Evolutionary conservation across 2,113 vertebrate species (phyloP), one percentile per base, ranked within the genome.

Genomic region (Marmota monax): DNA sequence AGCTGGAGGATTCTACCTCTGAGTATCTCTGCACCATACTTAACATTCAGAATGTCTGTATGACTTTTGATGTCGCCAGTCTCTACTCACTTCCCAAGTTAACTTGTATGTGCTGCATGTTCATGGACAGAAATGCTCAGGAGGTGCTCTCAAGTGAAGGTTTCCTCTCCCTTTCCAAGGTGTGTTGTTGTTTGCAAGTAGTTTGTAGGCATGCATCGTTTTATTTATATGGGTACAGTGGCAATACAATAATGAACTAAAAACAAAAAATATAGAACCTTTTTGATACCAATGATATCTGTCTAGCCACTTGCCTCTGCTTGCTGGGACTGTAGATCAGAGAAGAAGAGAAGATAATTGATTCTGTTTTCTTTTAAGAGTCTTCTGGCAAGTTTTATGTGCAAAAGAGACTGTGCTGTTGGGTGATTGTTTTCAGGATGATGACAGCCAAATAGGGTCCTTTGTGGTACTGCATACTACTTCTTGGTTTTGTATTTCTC

Each of bases 21-120:
- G 99, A 99, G 88, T 99, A 99, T 98, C 99, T 99, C 91, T 99
- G 99, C 96, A 99, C 99, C 95, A 99, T 99, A 94, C 99, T 99
- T 90, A 99, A 99, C 97, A 99, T 99, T 95, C 99, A 99, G 98
- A 99, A 99, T 58, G 99, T 99, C 97, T 99, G 99, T 97, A 99
- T 99, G 99, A 99, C 99, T 32, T 99, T 99, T 63, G 99, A 99
- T 27, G 99, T 99, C 98, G 99, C 99, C 98, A 99, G 99, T 97
- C 99, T 99, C 83, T 99, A 99, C 98, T 99, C 99, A 4, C 99
- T 99, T 97, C 98, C 98, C 79, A 98, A 99, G 77, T 98, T 99
- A 96, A 99, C 99, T 51, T 99, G 99, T 17, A 99, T 99, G 98
- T 99, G 99, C 98, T 99, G 99, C 77, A 98, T 99, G 96, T 99